Evolutionary conservation across 2,888 invertebrate genomes (phyloP).

Genomic region (Apamea anceps): DNA sequence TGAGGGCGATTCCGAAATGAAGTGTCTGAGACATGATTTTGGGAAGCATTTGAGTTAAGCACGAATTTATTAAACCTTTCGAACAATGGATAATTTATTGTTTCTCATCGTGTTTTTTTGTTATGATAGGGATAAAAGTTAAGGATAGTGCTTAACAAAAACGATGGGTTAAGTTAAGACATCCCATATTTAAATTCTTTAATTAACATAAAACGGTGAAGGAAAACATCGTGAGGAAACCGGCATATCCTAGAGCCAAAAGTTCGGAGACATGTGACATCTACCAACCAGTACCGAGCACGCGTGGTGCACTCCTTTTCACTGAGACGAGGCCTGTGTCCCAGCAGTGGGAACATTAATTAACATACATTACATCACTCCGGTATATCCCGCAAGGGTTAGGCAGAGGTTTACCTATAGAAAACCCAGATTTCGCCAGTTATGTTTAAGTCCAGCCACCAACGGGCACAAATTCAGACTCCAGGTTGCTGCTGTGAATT

Average conservation of each 20-base stretch:
- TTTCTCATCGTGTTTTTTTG: neutral
- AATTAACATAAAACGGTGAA: neutral
- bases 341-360: too few relatives aligned
- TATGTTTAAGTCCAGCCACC: too few relatives aligned
- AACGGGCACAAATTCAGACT: neutral
- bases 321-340: too few relatives aligned
- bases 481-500: neutral
- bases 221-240: too few relatives aligned
- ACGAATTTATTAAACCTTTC: neutral
- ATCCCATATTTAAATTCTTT: neutral
- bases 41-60: neutral
- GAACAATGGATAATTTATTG: neutral
- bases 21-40: neutral
- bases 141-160: neutral
- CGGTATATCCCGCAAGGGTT: too few relatives aligned
- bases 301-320: too few relatives aligned
- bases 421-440: too few relatives aligned
- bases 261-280: too few relatives aligned
- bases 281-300: too few relatives aligned
- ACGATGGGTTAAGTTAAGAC: neutral
- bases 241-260: too few relatives aligned
- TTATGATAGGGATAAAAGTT: neutral
- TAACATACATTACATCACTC: too few relatives aligned
- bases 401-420: too few relatives aligned
- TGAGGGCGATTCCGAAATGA: conserved; percentile 13